Base-by-base conservation (phyloP, 37 sponge, comb jelly and placozoan species). In the Spongilla lacustris region DNA sequence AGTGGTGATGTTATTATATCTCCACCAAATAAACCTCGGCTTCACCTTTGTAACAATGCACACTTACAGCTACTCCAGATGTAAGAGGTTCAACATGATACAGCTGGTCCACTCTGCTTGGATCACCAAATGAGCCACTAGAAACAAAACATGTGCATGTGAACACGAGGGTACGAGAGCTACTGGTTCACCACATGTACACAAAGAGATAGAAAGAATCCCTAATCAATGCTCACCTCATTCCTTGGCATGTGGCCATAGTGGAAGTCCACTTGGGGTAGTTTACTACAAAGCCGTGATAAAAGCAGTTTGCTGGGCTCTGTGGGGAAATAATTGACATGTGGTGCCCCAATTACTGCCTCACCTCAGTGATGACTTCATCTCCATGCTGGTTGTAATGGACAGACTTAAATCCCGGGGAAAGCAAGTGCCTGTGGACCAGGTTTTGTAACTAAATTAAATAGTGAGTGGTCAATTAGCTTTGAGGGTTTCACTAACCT, bases 11-110 rank as follows among this genome's bases (percentile, higher is more conserved):
- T n/a, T n/a, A n/a, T n/a, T n/a, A n/a, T n/a, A n/a, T n/a, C n/a
- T n/a, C n/a, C n/a, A n/a, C n/a, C n/a, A n/a, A n/a, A n/a, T n/a
- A n/a, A n/a, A n/a, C n/a, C n/a, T n/a, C n/a, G n/a, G n/a, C 41
- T n/a, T n/a, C 41, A 9, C 41, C 41, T 6, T 41, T 6, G 41
- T 41, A 6, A 6, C 41, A 41, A 6, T 41, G 41, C 41, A 41
- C 3, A 41, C 41, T 41, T 73, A 73, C 76, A 76, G 38, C 29
- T 33, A 13, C 37, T 13, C 11, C 32, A 73, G 35, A 34, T 12
- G 30, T 81, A 35, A 94, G 76, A 14, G 95, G 95, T 68, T 90
- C 91, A 33, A 94, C 48, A 73, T 86, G 88, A 38, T 77, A 91
- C 70, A 69, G 83, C 28, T 73, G 46, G 30, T 90, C 50, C 17